Percentiles rank a stretch among this genome's conserved stretches.
Evolutionary conservation across 2,888 invertebrate genomes (phyloP).

Genomic region (Polyommatus iphigenia): DNA sequence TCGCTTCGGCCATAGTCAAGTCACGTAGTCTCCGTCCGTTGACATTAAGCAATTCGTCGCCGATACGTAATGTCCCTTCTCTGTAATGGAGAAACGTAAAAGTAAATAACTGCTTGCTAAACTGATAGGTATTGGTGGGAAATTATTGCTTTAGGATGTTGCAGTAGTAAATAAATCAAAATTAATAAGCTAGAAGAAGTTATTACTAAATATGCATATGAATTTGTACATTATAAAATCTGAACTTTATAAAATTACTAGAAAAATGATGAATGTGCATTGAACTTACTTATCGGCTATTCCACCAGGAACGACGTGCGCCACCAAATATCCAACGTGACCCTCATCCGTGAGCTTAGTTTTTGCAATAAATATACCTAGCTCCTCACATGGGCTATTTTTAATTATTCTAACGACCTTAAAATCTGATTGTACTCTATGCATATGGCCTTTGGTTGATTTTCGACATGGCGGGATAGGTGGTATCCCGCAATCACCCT

Average conservation of each 20-base stretch:
- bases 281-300: constrained; percentile 82
- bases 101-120: constrained; percentile 18
- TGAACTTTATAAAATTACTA: background rate
- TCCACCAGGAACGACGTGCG: constrained; percentile 85
- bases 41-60: constrained; percentile 87
- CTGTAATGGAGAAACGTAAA: constrained; percentile 51
- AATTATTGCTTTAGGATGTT: no score
- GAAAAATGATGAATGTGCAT: constrained; percentile 25
- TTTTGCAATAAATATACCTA: constrained; percentile 87
- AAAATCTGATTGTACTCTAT: constrained; percentile 61
- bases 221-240: background rate
- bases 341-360: constrained; percentile 81
- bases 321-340: constrained; percentile 84
- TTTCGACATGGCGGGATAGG: constrained; percentile 74
- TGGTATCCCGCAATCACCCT: constrained; percentile 69
- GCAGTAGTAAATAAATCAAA: no score
- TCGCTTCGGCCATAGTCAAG: constrained; percentile 83
- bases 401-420: constrained; percentile 80
- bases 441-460: constrained; percentile 53
- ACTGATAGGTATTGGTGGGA: no score
- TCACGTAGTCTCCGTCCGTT: constrained; percentile 85
- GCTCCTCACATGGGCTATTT: constrained; percentile 80
- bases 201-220: background rate
- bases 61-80: constrained; percentile 83
- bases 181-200: no score